Evolutionary conservation across 1,140 invertebrate genomes (phyloP).

Genomic region (Thaumatotibia leucotreta): DNA sequence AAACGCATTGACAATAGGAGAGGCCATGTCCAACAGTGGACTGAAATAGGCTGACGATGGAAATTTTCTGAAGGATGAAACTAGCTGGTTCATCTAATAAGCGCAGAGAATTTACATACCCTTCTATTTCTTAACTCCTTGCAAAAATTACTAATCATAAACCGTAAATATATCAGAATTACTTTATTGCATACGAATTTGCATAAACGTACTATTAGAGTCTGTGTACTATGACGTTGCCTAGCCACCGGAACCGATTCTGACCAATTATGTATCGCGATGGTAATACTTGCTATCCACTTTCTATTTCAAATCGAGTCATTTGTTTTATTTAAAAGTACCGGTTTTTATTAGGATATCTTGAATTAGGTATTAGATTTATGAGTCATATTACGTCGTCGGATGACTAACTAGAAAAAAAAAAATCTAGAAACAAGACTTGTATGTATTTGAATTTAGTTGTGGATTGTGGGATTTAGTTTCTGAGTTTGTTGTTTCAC

Average conservation of each 20-base stretch:
- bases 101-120: not conserved
- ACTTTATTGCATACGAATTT: not conserved
- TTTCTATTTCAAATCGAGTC: slow-evolving; percentile 10
- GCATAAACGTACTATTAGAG: not conserved
- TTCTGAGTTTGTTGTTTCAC: too few species aligned
- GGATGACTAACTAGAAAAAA: too few species aligned
- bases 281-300: slow-evolving; percentile 10
- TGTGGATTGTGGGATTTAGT: too few species aligned
- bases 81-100: not conserved
- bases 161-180: not conserved
- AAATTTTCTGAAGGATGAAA: too few species aligned
- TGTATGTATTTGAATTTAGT: too few species aligned
- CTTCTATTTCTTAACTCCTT: not conserved
- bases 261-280: slow-evolving; percentile 10
- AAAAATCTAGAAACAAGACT: too few species aligned
- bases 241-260: slow-evolving; percentile 4
- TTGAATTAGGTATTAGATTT: not conserved
- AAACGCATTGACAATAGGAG: too few species aligned
- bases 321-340: slow-evolving; percentile 2
- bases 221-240: slow-evolving; percentile 6
- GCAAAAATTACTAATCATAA: not conserved
- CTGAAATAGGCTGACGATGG: too few species aligned
- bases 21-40: too few species aligned
- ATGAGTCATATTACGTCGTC: not conserved
- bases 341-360: not conserved